phyloP scores from a whole-genome alignment of 2,797 vertebrate genomes.

The Hylomyscus alleni region DNA sequence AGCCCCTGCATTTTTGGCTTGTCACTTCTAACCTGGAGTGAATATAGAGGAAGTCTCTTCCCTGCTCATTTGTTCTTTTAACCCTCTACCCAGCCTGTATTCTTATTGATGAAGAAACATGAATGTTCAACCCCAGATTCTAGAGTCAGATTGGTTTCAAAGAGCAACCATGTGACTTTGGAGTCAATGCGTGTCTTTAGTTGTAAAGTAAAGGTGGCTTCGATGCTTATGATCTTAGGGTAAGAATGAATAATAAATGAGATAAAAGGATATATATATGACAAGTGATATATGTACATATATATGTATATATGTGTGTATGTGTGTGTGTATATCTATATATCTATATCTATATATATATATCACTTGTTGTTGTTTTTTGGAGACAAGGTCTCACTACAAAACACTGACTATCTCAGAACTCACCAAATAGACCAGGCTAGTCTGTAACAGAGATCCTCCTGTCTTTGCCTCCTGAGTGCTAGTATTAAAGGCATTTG shows the following conservation, averaged over 20 bases:
- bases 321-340: too few relatives aligned
- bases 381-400: background rate
- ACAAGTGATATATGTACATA: background rate
- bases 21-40: background rate
- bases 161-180: background rate
- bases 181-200: background rate
- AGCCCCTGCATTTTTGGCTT: too few relatives aligned
- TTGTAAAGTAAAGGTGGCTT: background rate
- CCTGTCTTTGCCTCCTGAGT: background rate
- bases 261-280: background rate
- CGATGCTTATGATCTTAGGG: background rate
- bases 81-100: background rate
- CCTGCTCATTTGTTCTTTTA: background rate
- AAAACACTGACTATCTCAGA: background rate
- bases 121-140: background rate
- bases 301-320: too few relatives aligned
- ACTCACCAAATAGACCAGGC: background rate
- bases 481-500: background rate
- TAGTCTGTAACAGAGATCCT: background rate
- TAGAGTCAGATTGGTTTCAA: background rate
- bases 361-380: background rate
- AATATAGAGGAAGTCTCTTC: background rate
- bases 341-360: too few relatives aligned
- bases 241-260: background rate
- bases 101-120: background rate